Conservation (phyloP, 2,113 vertebrate species). For the Gymnorhina tibicen region DNA sequence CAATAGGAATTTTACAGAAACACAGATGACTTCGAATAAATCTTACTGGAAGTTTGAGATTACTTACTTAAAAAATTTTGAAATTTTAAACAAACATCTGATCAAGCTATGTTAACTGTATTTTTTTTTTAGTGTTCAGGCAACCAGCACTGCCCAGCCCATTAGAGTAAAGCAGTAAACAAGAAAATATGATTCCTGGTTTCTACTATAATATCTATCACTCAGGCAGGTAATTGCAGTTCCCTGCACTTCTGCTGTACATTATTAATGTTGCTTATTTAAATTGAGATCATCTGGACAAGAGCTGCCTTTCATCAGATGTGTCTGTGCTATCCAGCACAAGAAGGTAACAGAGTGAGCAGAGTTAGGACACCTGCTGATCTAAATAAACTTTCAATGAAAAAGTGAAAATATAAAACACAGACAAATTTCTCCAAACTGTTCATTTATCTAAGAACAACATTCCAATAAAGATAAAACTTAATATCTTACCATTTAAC, state of each 20-base stretch:
- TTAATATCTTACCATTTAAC: not conserved
- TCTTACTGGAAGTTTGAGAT: not conserved
- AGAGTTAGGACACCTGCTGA: not conserved
- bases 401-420: not conserved
- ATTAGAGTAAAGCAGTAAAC: not conserved
- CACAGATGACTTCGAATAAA: not conserved
- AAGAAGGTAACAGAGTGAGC: not conserved
- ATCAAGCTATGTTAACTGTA: fast-evolving
- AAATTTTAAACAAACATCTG: not conserved
- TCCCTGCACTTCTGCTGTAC: not conserved
- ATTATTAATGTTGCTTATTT: not conserved
- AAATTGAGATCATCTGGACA: not conserved
- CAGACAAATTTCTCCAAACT: not conserved
- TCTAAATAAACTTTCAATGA: not conserved
- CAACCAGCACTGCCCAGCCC: not conserved
- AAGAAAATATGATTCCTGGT: not conserved
- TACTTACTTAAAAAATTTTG: not conserved
- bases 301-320: not conserved
- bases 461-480: not conserved
- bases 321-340: not conserved
- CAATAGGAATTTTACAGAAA: not conserved
- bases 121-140: not conserved
- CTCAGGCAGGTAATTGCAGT: not conserved
- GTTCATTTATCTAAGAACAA: not conserved
- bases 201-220: not conserved